Percentiles rank a stretch among this genome's conserved stretches.
phyloP scores from a whole-genome alignment of 2,888 invertebrate genomes.

The Didymodactylos carnosus region DNA sequence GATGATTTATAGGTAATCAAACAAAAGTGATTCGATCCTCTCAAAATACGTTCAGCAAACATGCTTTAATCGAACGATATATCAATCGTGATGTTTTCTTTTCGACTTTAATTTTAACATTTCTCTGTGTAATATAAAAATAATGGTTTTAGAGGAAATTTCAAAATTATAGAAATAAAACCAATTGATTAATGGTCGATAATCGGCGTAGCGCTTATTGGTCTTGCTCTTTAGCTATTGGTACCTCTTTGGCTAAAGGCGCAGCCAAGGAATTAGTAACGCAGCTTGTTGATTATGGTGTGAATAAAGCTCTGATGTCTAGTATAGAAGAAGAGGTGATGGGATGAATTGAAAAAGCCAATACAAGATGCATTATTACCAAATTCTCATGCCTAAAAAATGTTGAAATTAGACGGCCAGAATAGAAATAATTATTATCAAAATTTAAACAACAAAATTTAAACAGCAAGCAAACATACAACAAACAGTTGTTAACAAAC shows the following conservation, averaged over 20 bases:
- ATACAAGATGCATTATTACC: neutral
- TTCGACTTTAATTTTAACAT: neutral
- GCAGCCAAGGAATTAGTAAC: neutral
- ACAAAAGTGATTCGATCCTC: neutral
- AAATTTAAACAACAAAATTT: neutral
- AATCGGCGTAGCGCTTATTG: neutral
- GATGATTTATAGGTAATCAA: neutral
- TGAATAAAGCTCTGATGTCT: neutral
- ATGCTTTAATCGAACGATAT: neutral
- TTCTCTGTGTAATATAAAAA: neutral
- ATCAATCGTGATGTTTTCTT: neutral
- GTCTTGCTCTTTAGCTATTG: neutral
- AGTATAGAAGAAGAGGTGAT: neutral
- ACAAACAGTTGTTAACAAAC: neutral
- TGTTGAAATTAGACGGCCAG: neutral
- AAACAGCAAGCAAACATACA: neutral
- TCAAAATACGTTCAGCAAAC: neutral
- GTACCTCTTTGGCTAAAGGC: neutral
- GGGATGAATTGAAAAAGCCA: neutral
- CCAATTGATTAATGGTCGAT: neutral
- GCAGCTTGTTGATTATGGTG: neutral
- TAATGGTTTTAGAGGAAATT: neutral
- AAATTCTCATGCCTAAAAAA: neutral
- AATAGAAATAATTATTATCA: neutral
- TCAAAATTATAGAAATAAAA: neutral